phyloP scores from a whole-genome alignment of 2,888 invertebrate genomes.

The Melanostoma mellinum region DNA sequence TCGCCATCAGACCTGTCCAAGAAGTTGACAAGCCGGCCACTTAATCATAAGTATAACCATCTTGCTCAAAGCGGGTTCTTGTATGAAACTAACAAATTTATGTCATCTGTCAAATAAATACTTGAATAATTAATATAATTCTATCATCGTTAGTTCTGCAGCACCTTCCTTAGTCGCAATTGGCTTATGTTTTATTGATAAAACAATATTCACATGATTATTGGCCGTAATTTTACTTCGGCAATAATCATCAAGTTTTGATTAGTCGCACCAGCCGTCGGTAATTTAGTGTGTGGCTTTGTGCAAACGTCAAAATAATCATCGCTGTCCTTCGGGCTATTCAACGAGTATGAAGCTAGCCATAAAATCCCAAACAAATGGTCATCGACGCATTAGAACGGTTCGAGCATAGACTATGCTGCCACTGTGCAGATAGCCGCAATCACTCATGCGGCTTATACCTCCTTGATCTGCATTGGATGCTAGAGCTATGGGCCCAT shows the following conservation, averaged over 20 bases:
- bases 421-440: constrained; percentile 61
- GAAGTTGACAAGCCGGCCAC: no score
- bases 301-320: constrained; percentile 6
- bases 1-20: no score
- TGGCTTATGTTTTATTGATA: constrained; percentile 48
- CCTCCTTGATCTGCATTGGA: constrained; percentile 58
- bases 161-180: constrained; percentile 40
- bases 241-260: constrained; percentile 56
- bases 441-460: constrained; percentile 64
- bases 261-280: constrained; percentile 22
- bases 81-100: constrained; percentile 31
- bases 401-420: constrained; percentile 31
- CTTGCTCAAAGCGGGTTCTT: constrained; percentile 23
- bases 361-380: constrained; percentile 62
- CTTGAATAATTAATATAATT: constrained; percentile 14
- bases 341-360: constrained; percentile 2
- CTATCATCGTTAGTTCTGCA: constrained; percentile 36
- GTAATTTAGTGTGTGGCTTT: constrained; percentile 9
- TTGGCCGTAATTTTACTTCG: constrained; percentile 34
- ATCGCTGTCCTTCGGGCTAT: constrained; percentile 1
- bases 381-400: constrained; percentile 61
- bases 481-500: constrained; percentile 25
- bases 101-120: no score
- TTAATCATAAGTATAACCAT: neutral
- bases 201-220: constrained; percentile 21